Evolutionary conservation across 2,113 vertebrate genomes (phyloP).

Genomic region (Pterophyllum scalare): DNA sequence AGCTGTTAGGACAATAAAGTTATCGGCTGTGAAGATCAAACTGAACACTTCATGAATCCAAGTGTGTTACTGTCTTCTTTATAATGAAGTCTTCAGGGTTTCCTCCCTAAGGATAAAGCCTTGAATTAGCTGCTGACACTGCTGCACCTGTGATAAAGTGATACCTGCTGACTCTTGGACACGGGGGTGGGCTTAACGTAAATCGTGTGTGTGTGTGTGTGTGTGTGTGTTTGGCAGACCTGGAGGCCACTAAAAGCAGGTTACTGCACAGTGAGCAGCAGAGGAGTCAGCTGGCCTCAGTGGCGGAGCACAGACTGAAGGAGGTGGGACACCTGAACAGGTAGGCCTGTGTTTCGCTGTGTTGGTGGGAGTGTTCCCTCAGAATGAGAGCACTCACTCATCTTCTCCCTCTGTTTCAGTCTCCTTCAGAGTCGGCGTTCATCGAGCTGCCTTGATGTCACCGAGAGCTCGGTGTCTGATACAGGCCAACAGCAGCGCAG

Average conservation of each 20-base stretch:
- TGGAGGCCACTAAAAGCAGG: conserved; percentile 81
- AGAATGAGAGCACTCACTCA: not conserved
- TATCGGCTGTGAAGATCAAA: no score
- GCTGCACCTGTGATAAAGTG: no score
- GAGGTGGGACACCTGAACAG: conserved; percentile 85
- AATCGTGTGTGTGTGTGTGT: no score
- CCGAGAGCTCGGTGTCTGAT: not conserved
- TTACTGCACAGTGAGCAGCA: conserved; percentile 84
- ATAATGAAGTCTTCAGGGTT: no score
- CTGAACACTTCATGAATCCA: no score
- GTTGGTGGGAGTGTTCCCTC: not conserved
- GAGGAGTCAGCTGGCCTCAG: conserved; percentile 83
- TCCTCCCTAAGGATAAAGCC: no score
- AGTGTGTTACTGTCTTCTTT: no score
- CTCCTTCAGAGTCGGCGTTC: not conserved
- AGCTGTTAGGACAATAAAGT: no score
- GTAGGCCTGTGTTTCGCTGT: conserved; percentile 61
- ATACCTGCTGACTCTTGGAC: no score
- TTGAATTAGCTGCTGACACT: no score
- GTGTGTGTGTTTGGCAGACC: conserved; percentile 50
- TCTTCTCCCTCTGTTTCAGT: conserved; percentile 30
- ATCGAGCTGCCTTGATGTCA: not conserved
- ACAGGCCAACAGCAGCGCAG: not conserved
- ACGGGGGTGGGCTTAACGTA: no score
- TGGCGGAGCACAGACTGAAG: conserved; percentile 83